Evolutionary conservation across 2,888 invertebrate genomes (phyloP).

Genomic region (Drosophila paucipuncta): DNA sequence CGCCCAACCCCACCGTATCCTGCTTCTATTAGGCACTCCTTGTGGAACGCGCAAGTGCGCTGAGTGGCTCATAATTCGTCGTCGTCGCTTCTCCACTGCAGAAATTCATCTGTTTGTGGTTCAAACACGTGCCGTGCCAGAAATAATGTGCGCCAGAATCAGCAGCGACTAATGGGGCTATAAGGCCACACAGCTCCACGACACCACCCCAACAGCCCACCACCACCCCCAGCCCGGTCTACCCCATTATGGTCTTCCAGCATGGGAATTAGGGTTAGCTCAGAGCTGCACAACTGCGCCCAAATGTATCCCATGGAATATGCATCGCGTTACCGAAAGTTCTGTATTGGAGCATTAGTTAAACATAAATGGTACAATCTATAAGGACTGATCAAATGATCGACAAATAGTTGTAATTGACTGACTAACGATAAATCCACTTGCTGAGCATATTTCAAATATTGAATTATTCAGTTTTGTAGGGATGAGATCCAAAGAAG

Average conservation of each 20-base stretch:
- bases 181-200: constrained; percentile 28
- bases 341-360: background rate
- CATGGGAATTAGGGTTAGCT: constrained; percentile 24
- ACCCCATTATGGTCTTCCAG: background rate
- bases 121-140: constrained; percentile 78
- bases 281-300: constrained; percentile 16
- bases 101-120: constrained; percentile 80
- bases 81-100: constrained; percentile 58
- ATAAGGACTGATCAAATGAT: background rate
- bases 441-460: background rate
- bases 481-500: background rate
- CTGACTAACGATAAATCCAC: too few species aligned
- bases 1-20: background rate
- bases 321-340: constrained; percentile 12
- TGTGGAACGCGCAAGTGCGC: constrained; percentile 67
- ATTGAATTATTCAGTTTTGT: background rate
- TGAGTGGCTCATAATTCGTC: constrained; percentile 81
- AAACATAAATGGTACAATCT: background rate
- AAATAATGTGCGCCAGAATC: constrained; percentile 70
- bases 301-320: constrained; percentile 21
- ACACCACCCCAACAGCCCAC: background rate
- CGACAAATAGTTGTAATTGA: too few species aligned
- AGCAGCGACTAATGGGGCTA: constrained; percentile 68
- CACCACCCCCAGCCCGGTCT: background rate
- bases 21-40: background rate